Conservation (phyloP, 2,888 invertebrate species). For the Steromphala cineraria region DNA sequence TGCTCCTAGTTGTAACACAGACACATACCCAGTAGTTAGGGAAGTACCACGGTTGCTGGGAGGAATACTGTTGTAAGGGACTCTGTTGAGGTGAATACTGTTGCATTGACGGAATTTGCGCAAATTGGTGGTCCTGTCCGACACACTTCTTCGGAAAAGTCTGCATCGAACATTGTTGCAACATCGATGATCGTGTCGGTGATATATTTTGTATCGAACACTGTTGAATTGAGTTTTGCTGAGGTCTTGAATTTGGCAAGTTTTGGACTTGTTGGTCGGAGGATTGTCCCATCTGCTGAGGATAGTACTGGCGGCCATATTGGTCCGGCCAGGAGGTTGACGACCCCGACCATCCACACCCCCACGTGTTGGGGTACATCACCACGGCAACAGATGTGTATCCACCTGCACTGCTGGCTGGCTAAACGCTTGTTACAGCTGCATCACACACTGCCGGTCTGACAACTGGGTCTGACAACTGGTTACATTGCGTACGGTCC, state of each 20-base stretch:
- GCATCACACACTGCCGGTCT: slow-evolving; percentile 4
- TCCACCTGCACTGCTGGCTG: slow-evolving; percentile 2
- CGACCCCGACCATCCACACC: slow-evolving; percentile 12
- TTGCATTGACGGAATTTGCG: not conserved
- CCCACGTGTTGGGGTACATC: slow-evolving; percentile 23
- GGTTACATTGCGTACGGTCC: slow-evolving; percentile 13
- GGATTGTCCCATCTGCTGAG: not conserved
- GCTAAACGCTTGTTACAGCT: slow-evolving; percentile 13
- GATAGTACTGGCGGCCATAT: slow-evolving; percentile 4
- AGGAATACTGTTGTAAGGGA: not conserved
- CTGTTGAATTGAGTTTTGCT: not conserved
- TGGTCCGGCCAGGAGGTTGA: not conserved
- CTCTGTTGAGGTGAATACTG: slow-evolving; percentile 1
- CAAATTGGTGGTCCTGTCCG: not conserved
- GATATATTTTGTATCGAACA: not conserved
- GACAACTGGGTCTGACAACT: slow-evolving; percentile 17
- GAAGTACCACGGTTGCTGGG: slow-evolving; percentile 17
- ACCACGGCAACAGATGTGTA: slow-evolving; percentile 16
- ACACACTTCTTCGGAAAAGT: slow-evolving; percentile 8
- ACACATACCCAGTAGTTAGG: slow-evolving; percentile 15
- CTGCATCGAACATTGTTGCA: slow-evolving; percentile 1
- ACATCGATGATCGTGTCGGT: not conserved
- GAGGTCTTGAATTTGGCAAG: not conserved
- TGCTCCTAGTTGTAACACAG: too few relatives aligned
- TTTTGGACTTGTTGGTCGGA: not conserved